Conservation (phyloP, 2,797 vertebrate genomes). For the Rhynchonycteris naso region DNA sequence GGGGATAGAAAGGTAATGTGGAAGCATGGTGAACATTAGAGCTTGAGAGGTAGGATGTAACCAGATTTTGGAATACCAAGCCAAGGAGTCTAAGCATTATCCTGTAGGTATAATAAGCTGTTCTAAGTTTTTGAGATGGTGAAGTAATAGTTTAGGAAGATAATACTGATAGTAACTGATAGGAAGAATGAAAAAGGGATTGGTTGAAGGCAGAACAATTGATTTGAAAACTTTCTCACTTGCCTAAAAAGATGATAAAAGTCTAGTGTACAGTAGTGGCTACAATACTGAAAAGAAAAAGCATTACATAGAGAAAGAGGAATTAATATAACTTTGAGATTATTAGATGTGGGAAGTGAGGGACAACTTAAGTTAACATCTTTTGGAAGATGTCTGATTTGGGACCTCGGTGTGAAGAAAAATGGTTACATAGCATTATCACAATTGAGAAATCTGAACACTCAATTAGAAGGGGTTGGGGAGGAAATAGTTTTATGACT, state of each 20-base stretch:
- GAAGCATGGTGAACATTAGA: background rate
- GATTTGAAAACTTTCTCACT: background rate
- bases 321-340: background rate
- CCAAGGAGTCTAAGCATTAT: background rate
- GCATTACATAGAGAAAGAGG: background rate
- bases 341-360: background rate
- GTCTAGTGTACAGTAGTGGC: background rate
- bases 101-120: background rate
- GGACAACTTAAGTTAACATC: background rate
- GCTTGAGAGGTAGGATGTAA: background rate
- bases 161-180: background rate
- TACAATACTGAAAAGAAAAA: background rate
- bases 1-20: background rate
- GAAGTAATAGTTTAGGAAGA: background rate
- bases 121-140: conserved; percentile 23
- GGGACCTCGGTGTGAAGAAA: background rate
- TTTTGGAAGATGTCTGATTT: background rate
- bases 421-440: background rate
- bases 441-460: conserved; percentile 10
- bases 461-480: background rate
- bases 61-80: conserved; percentile 25
- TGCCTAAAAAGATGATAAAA: background rate
- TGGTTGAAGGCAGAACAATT: background rate
- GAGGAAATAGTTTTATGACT: background rate
- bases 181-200: background rate